These are phyloP conservation scores for Nycticorax nycticorax DNA, from an alignment of 2,113 vertebrate species.

Conservation along the genomic window DNA sequence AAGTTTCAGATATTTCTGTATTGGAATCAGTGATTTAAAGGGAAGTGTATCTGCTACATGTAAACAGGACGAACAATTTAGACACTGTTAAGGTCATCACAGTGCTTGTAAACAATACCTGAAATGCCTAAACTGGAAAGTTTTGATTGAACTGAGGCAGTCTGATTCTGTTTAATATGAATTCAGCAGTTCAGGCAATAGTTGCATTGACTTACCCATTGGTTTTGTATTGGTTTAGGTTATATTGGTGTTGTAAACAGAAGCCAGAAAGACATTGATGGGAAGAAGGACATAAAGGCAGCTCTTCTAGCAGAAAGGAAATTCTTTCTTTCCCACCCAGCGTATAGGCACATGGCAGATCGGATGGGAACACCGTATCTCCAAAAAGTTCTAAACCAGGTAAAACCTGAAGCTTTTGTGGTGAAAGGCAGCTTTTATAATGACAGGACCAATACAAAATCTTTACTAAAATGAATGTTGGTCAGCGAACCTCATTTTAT, in stretches of 20 bases:
- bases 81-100: neutral
- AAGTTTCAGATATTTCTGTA: neutral
- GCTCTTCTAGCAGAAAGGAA: constrained; percentile 94
- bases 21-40: neutral
- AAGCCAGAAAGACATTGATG: constrained; percentile 98
- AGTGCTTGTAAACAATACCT: neutral
- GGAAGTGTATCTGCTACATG: neutral
- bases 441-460: neutral
- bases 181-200: neutral
- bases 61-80: neutral
- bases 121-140: neutral
- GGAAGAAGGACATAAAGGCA: constrained; percentile 92
- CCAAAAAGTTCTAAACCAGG: constrained; percentile 96
- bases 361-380: constrained; percentile 95
- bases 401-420: constrained; percentile 35
- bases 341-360: constrained; percentile 94
- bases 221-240: constrained; percentile 69
- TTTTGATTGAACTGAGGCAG: neutral
- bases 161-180: neutral
- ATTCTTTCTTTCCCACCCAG: constrained; percentile 95
- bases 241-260: constrained; percentile 98
- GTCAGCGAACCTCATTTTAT: neutral
- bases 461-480: neutral
- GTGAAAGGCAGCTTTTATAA: neutral
- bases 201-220: neutral